Percentiles rank a stretch among this genome's conserved stretches.
phyloP scores from a whole-genome alignment of 2,888 invertebrate species.

The Peribatodes rhomboidaria region DNA sequence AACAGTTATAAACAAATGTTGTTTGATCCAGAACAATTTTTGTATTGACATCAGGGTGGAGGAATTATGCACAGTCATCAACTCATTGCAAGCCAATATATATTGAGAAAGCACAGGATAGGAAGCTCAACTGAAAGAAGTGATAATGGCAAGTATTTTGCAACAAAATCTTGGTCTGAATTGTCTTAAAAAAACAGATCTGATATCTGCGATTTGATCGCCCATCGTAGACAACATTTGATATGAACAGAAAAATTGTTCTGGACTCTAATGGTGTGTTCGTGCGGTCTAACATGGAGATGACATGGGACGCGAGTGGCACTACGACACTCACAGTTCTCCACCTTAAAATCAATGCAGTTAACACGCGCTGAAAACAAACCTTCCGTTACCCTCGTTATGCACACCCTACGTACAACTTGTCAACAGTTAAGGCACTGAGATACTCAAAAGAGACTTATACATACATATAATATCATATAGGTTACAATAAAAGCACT shows the following conservation, averaged over 20 bases:
- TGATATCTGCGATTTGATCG: neutral
- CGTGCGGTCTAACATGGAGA: constrained; percentile 82
- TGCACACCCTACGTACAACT: constrained; percentile 65
- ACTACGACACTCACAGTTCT: constrained; percentile 87
- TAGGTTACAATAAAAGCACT: constrained; percentile 44
- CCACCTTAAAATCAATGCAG: constrained; percentile 88
- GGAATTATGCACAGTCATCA: constrained; percentile 59
- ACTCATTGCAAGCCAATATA: constrained; percentile 23
- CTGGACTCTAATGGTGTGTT: constrained; percentile 62
- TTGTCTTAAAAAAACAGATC: constrained; percentile 1
- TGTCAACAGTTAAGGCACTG: constrained; percentile 33
- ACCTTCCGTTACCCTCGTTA: constrained; percentile 79
- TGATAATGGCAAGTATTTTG: constrained; percentile 4
- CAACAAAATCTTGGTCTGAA: constrained; percentile 6
- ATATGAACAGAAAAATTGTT: constrained; percentile 60
- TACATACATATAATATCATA: constrained; percentile 31
- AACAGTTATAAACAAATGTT: constrained; percentile 64
- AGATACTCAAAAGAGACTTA: constrained; percentile 25
- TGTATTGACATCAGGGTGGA: constrained; percentile 59
- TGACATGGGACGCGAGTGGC: constrained; percentile 79
- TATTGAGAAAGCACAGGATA: constrained; percentile 36
- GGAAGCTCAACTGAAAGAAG: constrained; percentile 38
- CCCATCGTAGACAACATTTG: constrained; percentile 13
- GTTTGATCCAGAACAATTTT: constrained; percentile 83
- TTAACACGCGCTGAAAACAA: constrained; percentile 87